Conservation (phyloP, 1,140 invertebrate species). For the Theocolax elegans region DNA sequence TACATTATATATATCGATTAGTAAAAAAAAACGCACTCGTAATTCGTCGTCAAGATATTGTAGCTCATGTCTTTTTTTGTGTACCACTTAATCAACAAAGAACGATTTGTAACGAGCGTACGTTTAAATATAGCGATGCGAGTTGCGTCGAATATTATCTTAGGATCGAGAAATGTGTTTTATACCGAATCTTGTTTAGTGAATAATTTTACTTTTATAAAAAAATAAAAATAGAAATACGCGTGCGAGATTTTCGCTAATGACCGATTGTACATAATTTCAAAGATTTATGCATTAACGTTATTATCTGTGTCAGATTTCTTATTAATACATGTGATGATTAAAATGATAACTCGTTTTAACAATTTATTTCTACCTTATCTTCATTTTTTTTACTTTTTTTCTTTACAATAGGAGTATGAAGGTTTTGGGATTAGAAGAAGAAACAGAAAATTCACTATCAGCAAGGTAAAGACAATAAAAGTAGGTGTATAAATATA, state of each 20-base stretch:
- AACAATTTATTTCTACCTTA: no score
- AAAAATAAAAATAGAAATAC: slow-evolving; percentile 41
- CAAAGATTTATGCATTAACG: slow-evolving; percentile 53
- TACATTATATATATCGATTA: slow-evolving; percentile 40
- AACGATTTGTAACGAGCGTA: slow-evolving; percentile 34
- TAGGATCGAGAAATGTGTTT: slow-evolving; percentile 49
- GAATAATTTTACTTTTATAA: slow-evolving; percentile 61
- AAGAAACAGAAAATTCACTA: no score
- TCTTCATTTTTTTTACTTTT: no score
- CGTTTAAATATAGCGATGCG: slow-evolving; percentile 28
- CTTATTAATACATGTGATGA: slow-evolving; percentile 48
- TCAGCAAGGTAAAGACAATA: no score
- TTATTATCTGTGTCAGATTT: slow-evolving; percentile 43
- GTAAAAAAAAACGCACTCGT: slow-evolving; percentile 33
- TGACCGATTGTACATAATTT: slow-evolving; percentile 54
- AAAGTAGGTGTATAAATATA: slow-evolving; percentile 11
- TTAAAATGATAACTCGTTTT: slow-evolving; percentile 15
- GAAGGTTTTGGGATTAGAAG: no score
- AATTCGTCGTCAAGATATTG: slow-evolving; percentile 34
- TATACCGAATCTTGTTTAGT: slow-evolving; percentile 57
- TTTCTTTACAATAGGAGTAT: no score
- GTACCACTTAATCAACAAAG: slow-evolving; percentile 44
- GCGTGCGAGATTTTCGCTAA: slow-evolving; percentile 23
- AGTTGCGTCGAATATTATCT: slow-evolving; percentile 17
- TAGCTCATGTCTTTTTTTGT: slow-evolving; percentile 44